Percentiles rank a stretch among this genome's conserved stretches.
phyloP scores from a whole-genome alignment of 2,888 invertebrate genomes.

The Aradus depressus region DNA sequence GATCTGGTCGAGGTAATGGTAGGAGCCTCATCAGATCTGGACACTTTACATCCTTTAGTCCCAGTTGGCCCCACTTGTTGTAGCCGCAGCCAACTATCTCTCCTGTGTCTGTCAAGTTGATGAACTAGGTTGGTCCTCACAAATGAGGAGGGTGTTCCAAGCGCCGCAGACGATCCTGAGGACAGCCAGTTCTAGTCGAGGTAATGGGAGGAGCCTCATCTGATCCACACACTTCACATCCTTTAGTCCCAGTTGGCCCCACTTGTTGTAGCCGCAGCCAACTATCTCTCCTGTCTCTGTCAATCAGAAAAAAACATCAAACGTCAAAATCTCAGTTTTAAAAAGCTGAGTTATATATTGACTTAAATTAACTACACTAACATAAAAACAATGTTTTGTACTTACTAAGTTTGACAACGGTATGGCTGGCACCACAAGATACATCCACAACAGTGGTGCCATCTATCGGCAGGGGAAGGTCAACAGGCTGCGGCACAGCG shows the following conservation, averaged over 20 bases:
- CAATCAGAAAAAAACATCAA: slow-evolving; percentile 28
- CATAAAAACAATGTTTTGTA: slow-evolving; percentile 5
- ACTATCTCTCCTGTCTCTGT: slow-evolving; percentile 53
- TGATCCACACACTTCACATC: slow-evolving; percentile 20
- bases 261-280: slow-evolving; percentile 71
- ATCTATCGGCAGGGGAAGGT: slow-evolving; percentile 32
- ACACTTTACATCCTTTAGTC: slow-evolving; percentile 33
- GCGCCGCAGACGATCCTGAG: slow-evolving; percentile 35
- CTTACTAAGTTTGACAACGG: slow-evolving; percentile 51
- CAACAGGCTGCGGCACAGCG: slow-evolving; percentile 36
- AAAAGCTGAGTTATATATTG: not conserved
- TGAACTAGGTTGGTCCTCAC: too few species aligned
- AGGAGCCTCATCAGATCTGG: slow-evolving; percentile 30
- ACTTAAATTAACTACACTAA: not conserved
- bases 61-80: slow-evolving; percentile 73
- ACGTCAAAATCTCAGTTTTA: not conserved
- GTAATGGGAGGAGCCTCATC: slow-evolving; percentile 33
- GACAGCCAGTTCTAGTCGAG: slow-evolving; percentile 25
- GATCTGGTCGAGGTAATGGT: slow-evolving; percentile 32
- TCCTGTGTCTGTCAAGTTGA: too few species aligned
- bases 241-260: slow-evolving; percentile 57
- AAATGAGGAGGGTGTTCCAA: slow-evolving; percentile 36
- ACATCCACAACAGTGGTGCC: slow-evolving; percentile 42
- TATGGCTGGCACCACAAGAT: slow-evolving; percentile 66
- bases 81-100: slow-evolving; percentile 64